phyloP scores from a whole-genome alignment of 2,888 invertebrate species.

The Tubiluchus corallicola region DNA sequence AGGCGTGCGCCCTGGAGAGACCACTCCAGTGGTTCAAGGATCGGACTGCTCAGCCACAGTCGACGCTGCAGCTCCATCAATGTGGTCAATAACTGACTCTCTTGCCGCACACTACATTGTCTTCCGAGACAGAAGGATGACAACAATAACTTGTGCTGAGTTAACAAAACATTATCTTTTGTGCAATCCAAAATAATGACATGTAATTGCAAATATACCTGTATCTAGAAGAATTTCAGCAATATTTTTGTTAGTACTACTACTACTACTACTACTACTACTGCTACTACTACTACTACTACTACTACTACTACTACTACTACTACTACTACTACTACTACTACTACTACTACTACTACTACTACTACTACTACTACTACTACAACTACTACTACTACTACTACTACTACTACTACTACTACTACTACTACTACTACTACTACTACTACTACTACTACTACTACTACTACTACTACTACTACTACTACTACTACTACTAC shows the following conservation, averaged over 20 bases:
- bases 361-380: conserved; percentile 6
- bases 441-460: conserved; percentile 7
- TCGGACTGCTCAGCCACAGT: too few species aligned
- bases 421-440: conserved; percentile 7
- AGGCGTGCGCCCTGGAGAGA: too few species aligned
- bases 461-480: not conserved
- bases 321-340: conserved; percentile 4
- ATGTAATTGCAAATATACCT: not conserved
- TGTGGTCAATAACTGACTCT: too few species aligned
- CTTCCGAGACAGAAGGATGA: too few species aligned
- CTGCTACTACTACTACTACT: conserved; percentile 22
- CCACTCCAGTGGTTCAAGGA: too few species aligned
- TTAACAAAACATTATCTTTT: too few species aligned
- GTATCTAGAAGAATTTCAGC: not conserved
- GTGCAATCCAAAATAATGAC: too few species aligned
- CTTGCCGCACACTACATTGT: too few species aligned
- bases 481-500: conserved; percentile 8
- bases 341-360: conserved; percentile 2
- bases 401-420: conserved; percentile 6
- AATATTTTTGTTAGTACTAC: not conserved
- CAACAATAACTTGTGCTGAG: too few species aligned
- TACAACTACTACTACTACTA: not conserved
- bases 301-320: conserved; percentile 11
- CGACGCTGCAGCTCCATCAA: too few species aligned
- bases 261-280: conserved; percentile 19